Evolutionary conservation across 2,888 invertebrate genomes (phyloP).

Genomic region (Pristionchus entomophagus): DNA sequence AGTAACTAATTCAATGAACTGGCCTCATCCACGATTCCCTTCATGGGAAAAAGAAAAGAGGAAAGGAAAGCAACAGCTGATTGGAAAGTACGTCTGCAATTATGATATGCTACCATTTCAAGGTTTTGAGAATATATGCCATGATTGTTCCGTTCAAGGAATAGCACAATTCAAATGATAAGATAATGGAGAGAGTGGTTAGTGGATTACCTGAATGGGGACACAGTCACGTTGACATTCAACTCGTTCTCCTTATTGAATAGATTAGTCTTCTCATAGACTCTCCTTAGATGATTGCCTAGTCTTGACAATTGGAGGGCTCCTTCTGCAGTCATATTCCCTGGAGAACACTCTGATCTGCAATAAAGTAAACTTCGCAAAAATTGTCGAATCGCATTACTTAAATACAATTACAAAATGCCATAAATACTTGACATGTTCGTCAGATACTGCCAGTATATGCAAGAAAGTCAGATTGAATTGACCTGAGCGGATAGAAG

Average conservation of each 20-base stretch:
- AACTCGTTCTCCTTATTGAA: constrained; percentile 46
- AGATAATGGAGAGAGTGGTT: no score
- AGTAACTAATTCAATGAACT: neutral
- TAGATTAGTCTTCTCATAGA: constrained; percentile 73
- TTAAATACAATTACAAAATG: no score
- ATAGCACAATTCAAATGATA: no score
- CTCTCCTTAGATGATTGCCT: constrained; percentile 82
- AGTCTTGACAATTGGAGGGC: constrained; percentile 87
- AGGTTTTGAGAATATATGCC: no score
- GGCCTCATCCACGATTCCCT: neutral
- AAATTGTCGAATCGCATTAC: no score
- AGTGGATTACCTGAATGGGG: neutral
- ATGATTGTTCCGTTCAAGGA: no score
- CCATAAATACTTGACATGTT: no score
- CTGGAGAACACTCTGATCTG: constrained; percentile 63
- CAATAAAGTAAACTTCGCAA: constrained; percentile 1
- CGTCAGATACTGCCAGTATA: no score
- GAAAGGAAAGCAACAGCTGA: constrained; percentile 88
- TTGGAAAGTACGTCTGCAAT: constrained; percentile 85
- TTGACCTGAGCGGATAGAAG: constrained; percentile 12
- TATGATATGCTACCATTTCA: neutral
- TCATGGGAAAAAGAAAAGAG: constrained; percentile 80
- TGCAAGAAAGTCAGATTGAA: neutral
- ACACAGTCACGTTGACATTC: neutral
- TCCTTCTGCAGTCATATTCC: constrained; percentile 87